phyloP scores from a whole-genome alignment of 1,140 invertebrate species.

The Zaprionus nigranus region DNA sequence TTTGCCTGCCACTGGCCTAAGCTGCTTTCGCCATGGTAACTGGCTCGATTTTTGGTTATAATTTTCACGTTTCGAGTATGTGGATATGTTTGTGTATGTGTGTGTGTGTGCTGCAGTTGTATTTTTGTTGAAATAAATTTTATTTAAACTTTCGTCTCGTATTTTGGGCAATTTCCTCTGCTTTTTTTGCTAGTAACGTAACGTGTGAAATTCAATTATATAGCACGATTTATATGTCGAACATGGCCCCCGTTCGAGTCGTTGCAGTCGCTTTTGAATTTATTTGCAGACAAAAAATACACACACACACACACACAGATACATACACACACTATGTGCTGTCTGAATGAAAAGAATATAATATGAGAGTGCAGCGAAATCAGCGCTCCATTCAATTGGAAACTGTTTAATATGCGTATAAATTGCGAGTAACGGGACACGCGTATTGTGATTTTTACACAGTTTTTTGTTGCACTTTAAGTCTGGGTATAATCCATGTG shows the following conservation, averaged over 20 bases:
- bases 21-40: conserved; percentile 39
- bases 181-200: conserved; percentile 49
- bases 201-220: conserved; percentile 83
- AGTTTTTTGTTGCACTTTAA: neutral
- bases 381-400: conserved; percentile 77
- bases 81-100: conserved; percentile 15
- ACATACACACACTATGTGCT: conserved; percentile 4
- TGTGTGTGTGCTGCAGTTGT: conserved; percentile 40
- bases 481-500: neutral
- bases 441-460: neutral
- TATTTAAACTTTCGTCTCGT: conserved; percentile 77
- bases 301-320: conserved; percentile 19
- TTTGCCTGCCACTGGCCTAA: conserved; percentile 19
- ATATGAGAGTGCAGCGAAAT: conserved; percentile 72
- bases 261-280: conserved; percentile 46
- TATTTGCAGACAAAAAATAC: conserved; percentile 52
- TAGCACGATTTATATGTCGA: conserved; percentile 78
- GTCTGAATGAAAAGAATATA: conserved; percentile 45
- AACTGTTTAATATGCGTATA: conserved; percentile 80
- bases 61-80: conserved; percentile 68
- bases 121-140: conserved; percentile 83
- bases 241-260: conserved; percentile 50
- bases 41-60: conserved; percentile 51
- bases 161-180: conserved; percentile 50
- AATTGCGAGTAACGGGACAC: conserved; percentile 50